A percentile compares a stretch with the other conserved stretches of the same genome.
Evolutionary conservation across 2,888 invertebrate species (phyloP).

Genomic region (Acrobasis suavella): DNA sequence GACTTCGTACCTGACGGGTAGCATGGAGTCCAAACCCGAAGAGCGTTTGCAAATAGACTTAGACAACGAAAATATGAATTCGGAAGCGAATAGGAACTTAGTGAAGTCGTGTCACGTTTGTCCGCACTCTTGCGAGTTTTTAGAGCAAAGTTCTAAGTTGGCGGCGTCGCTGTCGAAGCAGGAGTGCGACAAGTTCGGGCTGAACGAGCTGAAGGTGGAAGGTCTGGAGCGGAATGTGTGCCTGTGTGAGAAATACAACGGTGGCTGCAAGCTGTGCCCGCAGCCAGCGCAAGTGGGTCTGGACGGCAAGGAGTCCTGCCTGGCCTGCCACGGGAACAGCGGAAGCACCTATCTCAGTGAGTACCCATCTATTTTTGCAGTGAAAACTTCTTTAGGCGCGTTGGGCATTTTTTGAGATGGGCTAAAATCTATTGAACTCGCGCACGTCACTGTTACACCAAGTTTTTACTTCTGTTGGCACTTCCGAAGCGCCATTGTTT

Average conservation of each 20-base stretch:
- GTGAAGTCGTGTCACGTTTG: slow-evolving; percentile 55
- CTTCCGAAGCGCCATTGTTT: no score
- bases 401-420: no score
- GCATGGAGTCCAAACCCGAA: slow-evolving; percentile 51
- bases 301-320: slow-evolving; percentile 60
- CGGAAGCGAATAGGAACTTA: slow-evolving; percentile 58
- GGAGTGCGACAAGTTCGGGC: slow-evolving; percentile 60
- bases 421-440: no score
- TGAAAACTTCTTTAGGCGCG: no score
- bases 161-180: slow-evolving; percentile 61
- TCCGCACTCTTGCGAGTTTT: slow-evolving; percentile 59
- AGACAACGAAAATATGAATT: slow-evolving; percentile 58
- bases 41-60: slow-evolving; percentile 49
- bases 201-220: slow-evolving; percentile 70
- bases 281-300: slow-evolving; percentile 51
- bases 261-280: slow-evolving; percentile 74
- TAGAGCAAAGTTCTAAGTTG: slow-evolving; percentile 54
- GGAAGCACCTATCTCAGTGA: slow-evolving; percentile 62
- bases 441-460: no score
- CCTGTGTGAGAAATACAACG: slow-evolving; percentile 72
- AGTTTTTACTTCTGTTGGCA: no score
- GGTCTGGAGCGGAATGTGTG: slow-evolving; percentile 64
- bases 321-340: slow-evolving; percentile 52
- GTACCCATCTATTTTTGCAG: no score
- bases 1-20: slow-evolving; percentile 71